Base-by-base conservation (phyloP, 2,888 invertebrate genomes). In the Ectemnius lituratus region DNA sequence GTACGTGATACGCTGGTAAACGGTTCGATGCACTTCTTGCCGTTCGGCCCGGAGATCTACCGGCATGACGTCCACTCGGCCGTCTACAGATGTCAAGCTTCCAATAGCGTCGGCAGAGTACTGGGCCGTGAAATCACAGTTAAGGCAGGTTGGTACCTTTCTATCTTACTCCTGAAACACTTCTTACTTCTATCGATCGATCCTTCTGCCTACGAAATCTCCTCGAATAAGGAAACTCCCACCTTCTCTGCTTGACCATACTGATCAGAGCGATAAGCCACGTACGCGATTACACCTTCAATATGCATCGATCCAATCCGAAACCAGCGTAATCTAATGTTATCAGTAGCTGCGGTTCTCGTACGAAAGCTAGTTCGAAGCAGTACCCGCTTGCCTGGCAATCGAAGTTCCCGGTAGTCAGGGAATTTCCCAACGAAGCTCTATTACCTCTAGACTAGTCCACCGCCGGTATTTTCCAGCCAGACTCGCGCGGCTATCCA, bases 101-200 rank as follows among this genome's bases (percentile, higher is more conserved):
- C 90, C 84, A 96, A 96, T 91, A 91, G 93, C 79, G 94, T 96
- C 73, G 96, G 96, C 49, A 93, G 93, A 67, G 94, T 97, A 64
- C 93, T 97, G 84, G 97, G 97, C 85, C 94, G 96, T 84, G 96
- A 96, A 89, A 95, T 97, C 83, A 95, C 96, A 88, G 95, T 97
- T 72, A 95, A 96, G 91, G 97, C 97, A 87, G 97, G 98, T 98
- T 92, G 93, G 93, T 92, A 67, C 67, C 67, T 78, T 69, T 76
- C 73, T 75, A 77, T 73, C 73, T 66, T 64, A 28, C 64, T 16
- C 47, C 23, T 61, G 13, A 60, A 47, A 64, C 73, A 66, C 52
- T 52, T 52, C n/a, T 16, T 16, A 52, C 52, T 65, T 45, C 70
- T 78, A 78, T 76, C 75, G 56, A 62, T 70, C 82, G 78, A 82